These are phyloP conservation scores for Hedychridium roseum DNA, from an alignment of 2,888 invertebrate genomes.

Conservation along the genomic window DNA sequence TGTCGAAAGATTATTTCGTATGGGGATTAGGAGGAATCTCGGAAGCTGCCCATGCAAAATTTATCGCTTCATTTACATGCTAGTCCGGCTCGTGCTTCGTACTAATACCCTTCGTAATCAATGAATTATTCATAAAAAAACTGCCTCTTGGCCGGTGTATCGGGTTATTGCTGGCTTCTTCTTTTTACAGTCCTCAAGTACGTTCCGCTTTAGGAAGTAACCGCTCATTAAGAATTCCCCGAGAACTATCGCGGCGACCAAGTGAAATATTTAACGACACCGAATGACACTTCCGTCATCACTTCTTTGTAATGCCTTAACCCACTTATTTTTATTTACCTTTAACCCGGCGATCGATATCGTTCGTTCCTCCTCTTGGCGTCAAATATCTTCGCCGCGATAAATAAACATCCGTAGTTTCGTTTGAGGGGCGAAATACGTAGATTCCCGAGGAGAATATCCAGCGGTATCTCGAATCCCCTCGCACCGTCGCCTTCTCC, in stretches of 20 bases:
- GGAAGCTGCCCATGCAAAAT: slow-evolving; percentile 45
- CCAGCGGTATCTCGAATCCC: slow-evolving; percentile 33
- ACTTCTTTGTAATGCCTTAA: no score
- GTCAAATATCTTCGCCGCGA: no score
- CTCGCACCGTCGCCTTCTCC: slow-evolving; percentile 29
- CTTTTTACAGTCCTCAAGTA: no score
- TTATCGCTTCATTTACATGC: slow-evolving; percentile 50
- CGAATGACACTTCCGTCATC: no score
- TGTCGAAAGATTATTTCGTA: slow-evolving; percentile 5
- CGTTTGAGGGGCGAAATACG: no score
- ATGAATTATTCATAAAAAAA: slow-evolving; percentile 48
- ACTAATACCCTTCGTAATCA: slow-evolving; percentile 43
- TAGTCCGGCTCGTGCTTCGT: slow-evolving; percentile 39
- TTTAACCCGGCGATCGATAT: neutral
- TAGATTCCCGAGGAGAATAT: slow-evolving; percentile 19
- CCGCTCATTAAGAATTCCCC: no score
- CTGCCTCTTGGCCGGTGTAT: slow-evolving; percentile 33
- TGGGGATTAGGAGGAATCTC: slow-evolving; percentile 37
- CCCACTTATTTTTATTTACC: no score
- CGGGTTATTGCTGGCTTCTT: slow-evolving; percentile 45
- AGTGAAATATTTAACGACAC: no score
- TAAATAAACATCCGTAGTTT: no score
- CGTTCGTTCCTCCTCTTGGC: no score
- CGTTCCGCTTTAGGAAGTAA: no score
- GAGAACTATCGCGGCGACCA: no score